Percentiles rank a stretch among this genome's conserved stretches.
Evolutionary conservation across 2,113 vertebrate species (phyloP).

Genomic region (Pavo muticus): DNA sequence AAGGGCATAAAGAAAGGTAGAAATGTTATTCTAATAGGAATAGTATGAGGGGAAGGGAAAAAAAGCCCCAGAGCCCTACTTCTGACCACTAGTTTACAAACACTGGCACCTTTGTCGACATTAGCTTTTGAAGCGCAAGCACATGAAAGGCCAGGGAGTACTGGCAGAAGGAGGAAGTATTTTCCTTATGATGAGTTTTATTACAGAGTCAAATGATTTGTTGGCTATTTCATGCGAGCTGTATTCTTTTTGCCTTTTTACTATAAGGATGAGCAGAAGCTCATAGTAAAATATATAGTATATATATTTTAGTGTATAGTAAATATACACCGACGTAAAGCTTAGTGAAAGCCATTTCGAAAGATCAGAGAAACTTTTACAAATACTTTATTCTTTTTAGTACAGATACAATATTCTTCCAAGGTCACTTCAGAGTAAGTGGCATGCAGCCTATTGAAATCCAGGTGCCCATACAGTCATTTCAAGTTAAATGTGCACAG

Average conservation of each 20-base stretch:
- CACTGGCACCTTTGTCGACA: constrained; percentile 45
- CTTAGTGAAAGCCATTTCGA: constrained; percentile 59
- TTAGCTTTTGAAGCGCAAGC: constrained; percentile 29
- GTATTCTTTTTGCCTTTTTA: constrained; percentile 54
- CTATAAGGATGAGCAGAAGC: constrained; percentile 60
- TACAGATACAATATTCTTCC: constrained; percentile 53
- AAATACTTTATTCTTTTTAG: constrained; percentile 69
- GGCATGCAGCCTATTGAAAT: constrained; percentile 74
- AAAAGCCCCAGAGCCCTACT: background rate
- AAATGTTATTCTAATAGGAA: background rate
- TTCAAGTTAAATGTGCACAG: constrained; percentile 50
- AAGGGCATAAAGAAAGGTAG: background rate
- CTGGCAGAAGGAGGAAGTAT: background rate
- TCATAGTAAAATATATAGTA: too few relatives aligned
- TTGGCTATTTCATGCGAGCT: constrained; percentile 28
- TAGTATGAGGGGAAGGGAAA: background rate
- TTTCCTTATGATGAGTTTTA: constrained; percentile 17
- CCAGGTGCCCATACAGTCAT: constrained; percentile 66
- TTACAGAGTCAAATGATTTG: constrained; percentile 38
- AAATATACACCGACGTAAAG: constrained; percentile 42
- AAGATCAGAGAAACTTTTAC: constrained; percentile 75
- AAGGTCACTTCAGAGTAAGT: constrained; percentile 81
- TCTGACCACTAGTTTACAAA: background rate
- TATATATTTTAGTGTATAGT: too few relatives aligned
- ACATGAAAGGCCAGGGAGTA: background rate